Percentiles rank a stretch among this genome's conserved stretches.
Conservation (phyloP, 2,113 vertebrate genomes). For the Notechis scutatus region DNA sequence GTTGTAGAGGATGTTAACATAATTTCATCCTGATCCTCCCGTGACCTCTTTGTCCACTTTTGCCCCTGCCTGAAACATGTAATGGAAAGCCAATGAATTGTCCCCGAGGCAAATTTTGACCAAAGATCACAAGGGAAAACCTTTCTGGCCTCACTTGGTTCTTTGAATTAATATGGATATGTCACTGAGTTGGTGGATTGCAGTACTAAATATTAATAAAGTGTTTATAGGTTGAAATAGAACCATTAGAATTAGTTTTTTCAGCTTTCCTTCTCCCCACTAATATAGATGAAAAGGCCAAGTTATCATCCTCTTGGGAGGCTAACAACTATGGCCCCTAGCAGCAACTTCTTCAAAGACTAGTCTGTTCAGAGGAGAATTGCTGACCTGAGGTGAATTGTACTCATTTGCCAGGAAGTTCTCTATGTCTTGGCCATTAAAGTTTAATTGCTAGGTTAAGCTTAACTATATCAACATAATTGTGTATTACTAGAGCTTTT, state of each 20-base stretch:
- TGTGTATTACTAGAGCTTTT: slow-evolving; percentile 26
- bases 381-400: slow-evolving; percentile 29
- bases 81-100: background rate
- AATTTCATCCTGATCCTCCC: background rate
- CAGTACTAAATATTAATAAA: background rate
- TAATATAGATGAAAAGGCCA: background rate
- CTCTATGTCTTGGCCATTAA: slow-evolving; percentile 14
- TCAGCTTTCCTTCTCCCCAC: background rate
- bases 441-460: slow-evolving; percentile 29
- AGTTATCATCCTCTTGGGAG: slow-evolving; percentile 15
- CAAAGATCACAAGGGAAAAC: background rate
- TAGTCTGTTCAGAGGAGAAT: slow-evolving; percentile 1
- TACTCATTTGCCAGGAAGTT: slow-evolving; percentile 30
- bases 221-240: background rate
- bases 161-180: background rate
- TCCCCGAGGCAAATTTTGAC: background rate
- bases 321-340: slow-evolving; percentile 6
- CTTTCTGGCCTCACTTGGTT: background rate
- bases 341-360: background rate
- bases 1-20: background rate
- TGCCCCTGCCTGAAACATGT: background rate
- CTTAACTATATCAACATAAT: slow-evolving; percentile 41
- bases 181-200: background rate
- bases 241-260: background rate
- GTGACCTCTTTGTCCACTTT: background rate